phyloP scores from a whole-genome alignment of 2,113 vertebrate genomes.

The Panthera tigris region DNA sequence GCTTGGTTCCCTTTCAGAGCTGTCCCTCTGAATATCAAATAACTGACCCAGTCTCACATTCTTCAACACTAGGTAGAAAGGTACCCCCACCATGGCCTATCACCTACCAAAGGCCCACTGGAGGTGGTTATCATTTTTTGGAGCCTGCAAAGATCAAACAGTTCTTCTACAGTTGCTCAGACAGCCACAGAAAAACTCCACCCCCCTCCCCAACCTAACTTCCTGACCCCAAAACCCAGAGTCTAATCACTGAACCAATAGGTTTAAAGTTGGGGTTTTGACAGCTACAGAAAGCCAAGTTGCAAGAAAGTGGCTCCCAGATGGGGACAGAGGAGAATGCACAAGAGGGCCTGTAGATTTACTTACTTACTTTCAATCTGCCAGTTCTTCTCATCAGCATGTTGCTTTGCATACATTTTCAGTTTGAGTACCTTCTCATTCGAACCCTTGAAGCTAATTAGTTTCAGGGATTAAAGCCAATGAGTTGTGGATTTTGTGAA shows the following conservation, averaged over 20 bases:
- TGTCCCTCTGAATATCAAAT: constrained; percentile 22
- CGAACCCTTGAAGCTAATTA: background rate
- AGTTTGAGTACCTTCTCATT: background rate
- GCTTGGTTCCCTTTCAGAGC: background rate
- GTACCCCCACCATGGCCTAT: background rate
- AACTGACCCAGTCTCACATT: constrained; percentile 6
- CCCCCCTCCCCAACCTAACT: constrained; percentile 77
- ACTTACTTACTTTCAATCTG: background rate
- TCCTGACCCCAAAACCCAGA: constrained; percentile 85
- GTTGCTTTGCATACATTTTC: background rate
- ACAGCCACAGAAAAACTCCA: constrained; percentile 82
- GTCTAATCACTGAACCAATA: constrained; percentile 76
- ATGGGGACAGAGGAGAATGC: background rate
- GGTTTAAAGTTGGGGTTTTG: constrained; percentile 68
- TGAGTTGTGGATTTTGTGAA: background rate
- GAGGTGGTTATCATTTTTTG: constrained; percentile 68
- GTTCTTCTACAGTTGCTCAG: constrained; percentile 71
- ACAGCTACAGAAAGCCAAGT: constrained; percentile 57
- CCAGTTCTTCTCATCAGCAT: background rate
- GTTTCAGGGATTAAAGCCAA: background rate
- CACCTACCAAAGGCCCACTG: constrained; percentile 37
- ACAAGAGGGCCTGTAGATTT: background rate
- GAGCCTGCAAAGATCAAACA: constrained; percentile 80
- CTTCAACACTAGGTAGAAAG: background rate
- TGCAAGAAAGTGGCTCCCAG: constrained; percentile 50